Percentiles rank a stretch among this genome's conserved stretches.
phyloP scores from a whole-genome alignment of 2,797 vertebrate genomes.

The Adelosebastes latens region DNA sequence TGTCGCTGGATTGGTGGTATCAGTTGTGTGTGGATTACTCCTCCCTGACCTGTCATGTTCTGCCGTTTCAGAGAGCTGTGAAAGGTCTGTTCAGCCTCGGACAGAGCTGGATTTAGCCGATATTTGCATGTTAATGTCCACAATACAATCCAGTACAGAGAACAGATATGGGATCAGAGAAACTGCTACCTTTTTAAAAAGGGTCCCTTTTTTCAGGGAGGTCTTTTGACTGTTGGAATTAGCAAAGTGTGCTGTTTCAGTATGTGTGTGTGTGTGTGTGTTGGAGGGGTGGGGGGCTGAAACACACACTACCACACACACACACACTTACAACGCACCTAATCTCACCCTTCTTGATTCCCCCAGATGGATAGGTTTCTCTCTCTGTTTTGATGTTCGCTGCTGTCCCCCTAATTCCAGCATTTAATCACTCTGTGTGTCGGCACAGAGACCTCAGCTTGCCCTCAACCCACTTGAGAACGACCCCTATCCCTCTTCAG shows the following conservation, averaged over 20 bases:
- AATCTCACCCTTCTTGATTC: slow-evolving; percentile 70
- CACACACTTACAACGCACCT: slow-evolving; percentile 51
- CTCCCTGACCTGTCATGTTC: slow-evolving; percentile 39
- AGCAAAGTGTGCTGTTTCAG: slow-evolving; percentile 63
- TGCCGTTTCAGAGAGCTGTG: slow-evolving; percentile 34
- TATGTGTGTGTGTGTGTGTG: not conserved
- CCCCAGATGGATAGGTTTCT: slow-evolving; percentile 73
- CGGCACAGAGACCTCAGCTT: slow-evolving; percentile 64
- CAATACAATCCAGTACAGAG: slow-evolving; percentile 57
- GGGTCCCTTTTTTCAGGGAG: slow-evolving; percentile 52
- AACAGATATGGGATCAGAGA: slow-evolving; percentile 66
- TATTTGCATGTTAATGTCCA: slow-evolving; percentile 77
- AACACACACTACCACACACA: slow-evolving; percentile 49
- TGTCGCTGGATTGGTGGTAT: slow-evolving; percentile 7
- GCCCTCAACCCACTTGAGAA: slow-evolving; percentile 80
- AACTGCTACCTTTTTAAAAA: slow-evolving; percentile 70
- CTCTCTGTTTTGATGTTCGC: slow-evolving; percentile 71
- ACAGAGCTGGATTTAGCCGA: slow-evolving; percentile 65
- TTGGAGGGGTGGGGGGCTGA: slow-evolving; percentile 22
- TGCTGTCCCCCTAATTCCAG: slow-evolving; percentile 70
- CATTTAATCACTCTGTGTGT: slow-evolving; percentile 79
- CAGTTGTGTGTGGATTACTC: slow-evolving; percentile 45
- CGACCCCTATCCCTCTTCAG: slow-evolving; percentile 70
- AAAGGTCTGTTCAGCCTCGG: slow-evolving; percentile 57
- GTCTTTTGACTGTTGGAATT: slow-evolving; percentile 75